Conservation (phyloP, 2,797 vertebrate species). For the Streptopelia turtur region DNA sequence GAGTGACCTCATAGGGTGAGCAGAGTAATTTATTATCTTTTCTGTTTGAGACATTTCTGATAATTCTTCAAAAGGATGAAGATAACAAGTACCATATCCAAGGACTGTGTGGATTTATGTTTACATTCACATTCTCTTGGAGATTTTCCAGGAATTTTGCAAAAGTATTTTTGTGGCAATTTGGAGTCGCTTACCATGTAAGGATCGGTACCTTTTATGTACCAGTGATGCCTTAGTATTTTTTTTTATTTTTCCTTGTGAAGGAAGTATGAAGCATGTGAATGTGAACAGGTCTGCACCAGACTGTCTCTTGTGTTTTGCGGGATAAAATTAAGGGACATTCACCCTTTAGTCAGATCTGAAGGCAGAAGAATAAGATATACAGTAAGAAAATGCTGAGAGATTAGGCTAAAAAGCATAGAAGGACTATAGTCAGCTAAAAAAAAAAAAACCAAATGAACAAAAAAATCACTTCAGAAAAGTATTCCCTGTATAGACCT, state of each 20-base stretch:
- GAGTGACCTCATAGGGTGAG: not conserved
- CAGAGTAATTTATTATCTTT: not conserved
- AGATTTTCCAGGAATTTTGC: not conserved
- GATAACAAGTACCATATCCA: not conserved
- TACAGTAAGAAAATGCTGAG: not conserved
- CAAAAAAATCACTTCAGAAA: not conserved
- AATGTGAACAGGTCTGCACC: not conserved
- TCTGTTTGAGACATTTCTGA: conserved; percentile 6
- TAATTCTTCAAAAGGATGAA: conserved; percentile 25
- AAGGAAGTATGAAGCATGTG: not conserved
- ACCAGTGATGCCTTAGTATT: not conserved
- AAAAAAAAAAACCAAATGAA: not conserved
- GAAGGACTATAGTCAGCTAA: not conserved
- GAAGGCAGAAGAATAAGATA: conserved; percentile 7
- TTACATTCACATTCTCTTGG: not conserved
- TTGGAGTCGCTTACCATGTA: not conserved
- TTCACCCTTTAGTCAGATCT: not conserved
- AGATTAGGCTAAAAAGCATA: not conserved
- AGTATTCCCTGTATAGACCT: not conserved
- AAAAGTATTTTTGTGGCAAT: not conserved
- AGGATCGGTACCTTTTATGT: not conserved
- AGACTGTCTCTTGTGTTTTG: not conserved
- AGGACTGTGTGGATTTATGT: not conserved
- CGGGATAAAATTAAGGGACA: not conserved
- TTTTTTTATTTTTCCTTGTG: not conserved